A percentile compares a stretch with the other conserved stretches of the same genome.
These are phyloP conservation scores for Microplitis deprimator DNA, from an alignment of 2,888 invertebrate genomes.

Conservation along the genomic window DNA sequence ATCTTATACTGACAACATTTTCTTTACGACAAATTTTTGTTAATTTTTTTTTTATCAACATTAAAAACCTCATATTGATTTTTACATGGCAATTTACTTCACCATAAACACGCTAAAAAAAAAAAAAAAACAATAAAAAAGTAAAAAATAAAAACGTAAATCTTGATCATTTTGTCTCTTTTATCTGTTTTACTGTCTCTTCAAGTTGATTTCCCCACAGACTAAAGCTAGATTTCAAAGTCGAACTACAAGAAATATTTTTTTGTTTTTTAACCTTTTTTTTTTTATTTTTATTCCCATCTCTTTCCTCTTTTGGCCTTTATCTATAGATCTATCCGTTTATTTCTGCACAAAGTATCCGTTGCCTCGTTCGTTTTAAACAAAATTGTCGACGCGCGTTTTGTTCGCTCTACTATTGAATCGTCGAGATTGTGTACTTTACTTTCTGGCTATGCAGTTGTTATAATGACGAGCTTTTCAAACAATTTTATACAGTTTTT, in stretches of 20 bases:
- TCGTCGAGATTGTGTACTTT: background rate
- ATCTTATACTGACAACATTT: background rate
- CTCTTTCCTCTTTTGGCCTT: conserved; percentile 24
- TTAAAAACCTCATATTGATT: background rate
- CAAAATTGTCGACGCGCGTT: conserved; percentile 12
- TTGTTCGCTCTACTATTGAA: background rate
- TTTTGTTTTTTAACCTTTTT: conserved; percentile 3
- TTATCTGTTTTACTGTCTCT: conserved; percentile 4
- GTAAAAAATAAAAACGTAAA: conserved; percentile 1
- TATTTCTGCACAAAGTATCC: background rate
- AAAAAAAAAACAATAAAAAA: background rate
- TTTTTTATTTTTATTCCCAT: conserved; percentile 15
- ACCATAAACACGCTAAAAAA: too few relatives aligned
- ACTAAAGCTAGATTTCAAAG: background rate
- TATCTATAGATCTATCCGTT: background rate
- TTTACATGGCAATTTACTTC: background rate
- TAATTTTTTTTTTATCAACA: background rate
- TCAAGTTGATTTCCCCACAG: conserved; percentile 15
- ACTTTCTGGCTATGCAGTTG: background rate
- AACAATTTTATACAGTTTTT: background rate
- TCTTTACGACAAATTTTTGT: background rate
- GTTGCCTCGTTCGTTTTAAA: background rate
- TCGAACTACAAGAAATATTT: background rate
- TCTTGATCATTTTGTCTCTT: conserved; percentile 12
- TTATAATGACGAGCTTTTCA: background rate